Evolutionary conservation across 1,140 invertebrate species (phyloP).

Genomic region (Drosophila malerkotliana): DNA sequence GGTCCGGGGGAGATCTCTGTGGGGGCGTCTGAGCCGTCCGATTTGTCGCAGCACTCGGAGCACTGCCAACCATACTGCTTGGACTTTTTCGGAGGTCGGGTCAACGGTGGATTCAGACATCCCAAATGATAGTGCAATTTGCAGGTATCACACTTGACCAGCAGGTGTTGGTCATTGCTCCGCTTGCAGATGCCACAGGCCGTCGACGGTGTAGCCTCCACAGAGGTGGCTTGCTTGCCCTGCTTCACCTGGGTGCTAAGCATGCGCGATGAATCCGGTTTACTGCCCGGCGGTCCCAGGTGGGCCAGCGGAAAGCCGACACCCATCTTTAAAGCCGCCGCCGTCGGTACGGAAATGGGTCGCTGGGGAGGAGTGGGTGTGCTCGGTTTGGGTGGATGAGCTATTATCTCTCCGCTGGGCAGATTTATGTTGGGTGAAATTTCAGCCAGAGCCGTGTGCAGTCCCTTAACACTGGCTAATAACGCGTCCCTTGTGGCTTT

Average conservation of each 20-base stretch:
- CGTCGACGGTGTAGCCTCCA: conserved; percentile 49
- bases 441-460: conserved; percentile 33
- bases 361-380: conserved; percentile 66
- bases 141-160: conserved; percentile 98
- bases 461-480: conserved; percentile 16
- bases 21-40: conserved; percentile 90
- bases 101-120: conserved; percentile 96
- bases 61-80: conserved; percentile 97
- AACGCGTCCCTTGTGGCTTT: conserved; percentile 53
- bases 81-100: conserved; percentile 96
- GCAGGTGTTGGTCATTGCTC: conserved; percentile 92
- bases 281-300: conserved; percentile 85
- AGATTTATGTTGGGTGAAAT: conserved; percentile 86
- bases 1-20: conserved; percentile 91
- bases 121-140: conserved; percentile 96
- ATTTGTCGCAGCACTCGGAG: conserved; percentile 95
- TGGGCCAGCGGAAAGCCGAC: conserved; percentile 90
- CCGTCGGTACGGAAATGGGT: conserved; percentile 89
- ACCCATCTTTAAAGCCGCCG: conserved; percentile 92
- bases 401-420: conserved; percentile 85
- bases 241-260: conserved; percentile 84
- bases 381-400: conserved; percentile 61
- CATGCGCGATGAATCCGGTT: conserved; percentile 85
- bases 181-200: conserved; percentile 91
- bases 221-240: conserved; percentile 20